These are phyloP conservation scores for Cremastinae sp. DNA, from an alignment of 2,888 invertebrate species.

Conservation along the genomic window DNA sequence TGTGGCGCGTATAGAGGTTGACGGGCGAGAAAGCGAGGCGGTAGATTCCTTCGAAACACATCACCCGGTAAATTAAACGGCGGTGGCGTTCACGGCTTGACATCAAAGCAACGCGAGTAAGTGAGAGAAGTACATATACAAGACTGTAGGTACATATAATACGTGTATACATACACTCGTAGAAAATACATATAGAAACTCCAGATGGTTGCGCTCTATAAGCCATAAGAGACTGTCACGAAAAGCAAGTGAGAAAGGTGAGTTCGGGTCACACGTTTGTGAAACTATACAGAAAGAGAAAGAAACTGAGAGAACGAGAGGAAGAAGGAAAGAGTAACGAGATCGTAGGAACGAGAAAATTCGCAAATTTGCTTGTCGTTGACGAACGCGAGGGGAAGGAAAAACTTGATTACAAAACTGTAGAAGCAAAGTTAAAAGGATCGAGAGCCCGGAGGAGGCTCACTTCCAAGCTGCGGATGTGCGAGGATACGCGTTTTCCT, in stretches of 20 bases:
- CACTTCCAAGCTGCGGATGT: slow-evolving; percentile 25
- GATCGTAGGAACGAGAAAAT: slow-evolving; percentile 66
- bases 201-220: slow-evolving; percentile 37
- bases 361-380: slow-evolving; percentile 71
- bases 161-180: slow-evolving; percentile 20
- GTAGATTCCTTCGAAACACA: slow-evolving; percentile 74
- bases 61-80: slow-evolving; percentile 77
- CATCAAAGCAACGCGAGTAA: slow-evolving; percentile 72
- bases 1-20: slow-evolving; percentile 54
- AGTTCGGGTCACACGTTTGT: slow-evolving; percentile 51
- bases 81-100: slow-evolving; percentile 74
- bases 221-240: slow-evolving; percentile 43
- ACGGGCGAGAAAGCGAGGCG: slow-evolving; percentile 64
- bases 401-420: slow-evolving; percentile 78
- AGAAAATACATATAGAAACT: slow-evolving; percentile 14
- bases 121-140: slow-evolving; percentile 46
- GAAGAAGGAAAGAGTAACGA: slow-evolving; percentile 39
- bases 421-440: slow-evolving; percentile 75
- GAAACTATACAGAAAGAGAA: slow-evolving; percentile 35
- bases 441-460: slow-evolving; percentile 60
- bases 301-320: slow-evolving; percentile 17
- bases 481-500: slow-evolving; percentile 58
- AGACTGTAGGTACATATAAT: slow-evolving; percentile 39
- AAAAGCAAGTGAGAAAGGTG: slow-evolving; percentile 60
- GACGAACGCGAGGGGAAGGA: slow-evolving; percentile 60